Evolutionary conservation across 2,113 vertebrate species (phyloP).

Genomic region (Carollia perspicillata): DNA sequence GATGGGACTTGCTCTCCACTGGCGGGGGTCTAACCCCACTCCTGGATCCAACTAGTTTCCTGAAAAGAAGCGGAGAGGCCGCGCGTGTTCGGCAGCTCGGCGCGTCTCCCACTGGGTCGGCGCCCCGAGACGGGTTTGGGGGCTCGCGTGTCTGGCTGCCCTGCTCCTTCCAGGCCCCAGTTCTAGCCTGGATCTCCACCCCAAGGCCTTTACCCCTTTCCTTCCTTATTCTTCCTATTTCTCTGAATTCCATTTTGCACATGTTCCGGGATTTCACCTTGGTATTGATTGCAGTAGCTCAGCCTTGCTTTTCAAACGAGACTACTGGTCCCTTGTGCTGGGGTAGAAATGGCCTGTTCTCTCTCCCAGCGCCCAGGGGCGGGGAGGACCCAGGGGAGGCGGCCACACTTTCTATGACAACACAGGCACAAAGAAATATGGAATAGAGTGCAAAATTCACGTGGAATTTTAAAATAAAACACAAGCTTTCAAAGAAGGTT

Average conservation of each 20-base stretch:
- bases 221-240: neutral
- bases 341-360: neutral
- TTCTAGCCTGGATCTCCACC: neutral
- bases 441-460: neutral
- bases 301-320: neutral
- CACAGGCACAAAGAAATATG: neutral
- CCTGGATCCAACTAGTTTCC: neutral
- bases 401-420: neutral
- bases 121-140: accelerated
- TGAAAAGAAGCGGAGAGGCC: neutral
- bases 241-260: neutral
- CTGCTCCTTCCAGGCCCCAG: neutral
- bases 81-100: accelerated
- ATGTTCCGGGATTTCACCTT: neutral
- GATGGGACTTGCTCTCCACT: neutral
- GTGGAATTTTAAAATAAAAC: neutral
- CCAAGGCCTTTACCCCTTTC: neutral
- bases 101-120: accelerated
- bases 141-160: no score
- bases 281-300: neutral
- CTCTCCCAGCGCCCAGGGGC: no score
- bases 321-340: accelerated
- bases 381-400: accelerated
- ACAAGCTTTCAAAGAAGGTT: neutral
- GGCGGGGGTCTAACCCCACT: neutral